Evolutionary conservation across 2,888 invertebrate species (phyloP).

Genomic region (Invenusta paracnida): DNA sequence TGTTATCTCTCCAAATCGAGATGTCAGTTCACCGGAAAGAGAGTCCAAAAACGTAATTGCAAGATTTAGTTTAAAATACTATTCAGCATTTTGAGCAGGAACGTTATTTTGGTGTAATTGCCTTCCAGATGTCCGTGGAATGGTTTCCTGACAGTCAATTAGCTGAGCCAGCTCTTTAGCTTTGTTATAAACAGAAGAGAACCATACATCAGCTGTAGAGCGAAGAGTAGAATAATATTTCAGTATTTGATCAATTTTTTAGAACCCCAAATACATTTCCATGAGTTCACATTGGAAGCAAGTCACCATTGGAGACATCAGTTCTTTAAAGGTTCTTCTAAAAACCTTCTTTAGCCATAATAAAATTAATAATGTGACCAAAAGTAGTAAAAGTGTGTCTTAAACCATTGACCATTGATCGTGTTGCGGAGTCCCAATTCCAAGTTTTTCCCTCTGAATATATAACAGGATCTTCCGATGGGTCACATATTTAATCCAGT

Average conservation of each 20-base stretch:
- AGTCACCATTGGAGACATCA: slow-evolving; percentile 1
- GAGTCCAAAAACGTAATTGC: neutral
- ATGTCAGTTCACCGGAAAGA: slow-evolving; percentile 15
- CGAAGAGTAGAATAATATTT: neutral
- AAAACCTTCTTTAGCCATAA: slow-evolving; percentile 17
- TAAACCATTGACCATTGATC: slow-evolving; percentile 9
- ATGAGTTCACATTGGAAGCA: neutral
- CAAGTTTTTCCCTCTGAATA: slow-evolving; percentile 11
- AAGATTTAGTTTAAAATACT: slow-evolving; percentile 10
- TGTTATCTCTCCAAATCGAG: slow-evolving; percentile 18
- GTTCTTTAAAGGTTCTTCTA: no score
- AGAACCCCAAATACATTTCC: slow-evolving; percentile 9
- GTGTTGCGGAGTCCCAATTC: slow-evolving; percentile 5
- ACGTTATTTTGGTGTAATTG: slow-evolving; percentile 1
- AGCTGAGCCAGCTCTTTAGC: slow-evolving; percentile 2
- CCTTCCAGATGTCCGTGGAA: neutral
- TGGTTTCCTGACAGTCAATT: slow-evolving; percentile 29
- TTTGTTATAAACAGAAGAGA: slow-evolving; percentile 14
- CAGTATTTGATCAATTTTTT: slow-evolving; percentile 9
- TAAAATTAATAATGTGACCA: slow-evolving; percentile 9
- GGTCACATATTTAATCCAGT: neutral
- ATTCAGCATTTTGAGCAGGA: neutral
- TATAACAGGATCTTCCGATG: slow-evolving; percentile 2
- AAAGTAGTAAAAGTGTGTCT: neutral
- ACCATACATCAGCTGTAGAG: slow-evolving; percentile 19